Conservation (phyloP, 2,888 invertebrate genomes). For the Biston betularia region DNA sequence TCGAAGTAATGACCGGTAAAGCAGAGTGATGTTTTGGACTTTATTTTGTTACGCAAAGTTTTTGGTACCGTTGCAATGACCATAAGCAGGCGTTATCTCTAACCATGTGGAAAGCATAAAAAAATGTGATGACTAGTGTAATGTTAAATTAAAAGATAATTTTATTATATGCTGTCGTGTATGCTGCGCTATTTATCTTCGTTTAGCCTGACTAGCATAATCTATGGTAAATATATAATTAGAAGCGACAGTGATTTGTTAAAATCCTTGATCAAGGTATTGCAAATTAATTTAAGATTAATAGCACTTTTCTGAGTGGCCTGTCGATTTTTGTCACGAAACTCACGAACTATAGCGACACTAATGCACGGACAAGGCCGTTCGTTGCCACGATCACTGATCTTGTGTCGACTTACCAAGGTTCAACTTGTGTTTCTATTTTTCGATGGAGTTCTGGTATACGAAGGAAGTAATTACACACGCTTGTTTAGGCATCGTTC, state of each 20-base stretch:
- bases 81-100: too few species aligned
- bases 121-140: too few species aligned
- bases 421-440: constrained; percentile 2
- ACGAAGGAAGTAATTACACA: constrained; percentile 12
- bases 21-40: too few species aligned
- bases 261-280: constrained; percentile 31
- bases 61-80: too few species aligned
- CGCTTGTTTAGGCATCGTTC: constrained; percentile 12
- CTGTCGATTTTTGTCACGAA: constrained; percentile 41
- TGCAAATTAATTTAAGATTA: constrained; percentile 28
- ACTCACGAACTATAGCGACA: constrained; percentile 36
- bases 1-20: too few species aligned
- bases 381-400: constrained; percentile 38
- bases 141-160: too few species aligned
- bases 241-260: constrained; percentile 19
- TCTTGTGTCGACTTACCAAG: constrained; percentile 22
- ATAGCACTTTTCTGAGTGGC: constrained; percentile 26
- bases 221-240: background rate
- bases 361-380: constrained; percentile 41
- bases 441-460: background rate
- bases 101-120: too few species aligned
- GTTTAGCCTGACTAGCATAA: background rate
- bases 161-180: too few species aligned
- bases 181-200: background rate
- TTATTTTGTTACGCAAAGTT: too few species aligned